Percentiles rank a stretch among this genome's conserved stretches.
These are phyloP conservation scores for Hiodon alosoides DNA, from an alignment of 2,113 vertebrate genomes.

Conservation along the genomic window DNA sequence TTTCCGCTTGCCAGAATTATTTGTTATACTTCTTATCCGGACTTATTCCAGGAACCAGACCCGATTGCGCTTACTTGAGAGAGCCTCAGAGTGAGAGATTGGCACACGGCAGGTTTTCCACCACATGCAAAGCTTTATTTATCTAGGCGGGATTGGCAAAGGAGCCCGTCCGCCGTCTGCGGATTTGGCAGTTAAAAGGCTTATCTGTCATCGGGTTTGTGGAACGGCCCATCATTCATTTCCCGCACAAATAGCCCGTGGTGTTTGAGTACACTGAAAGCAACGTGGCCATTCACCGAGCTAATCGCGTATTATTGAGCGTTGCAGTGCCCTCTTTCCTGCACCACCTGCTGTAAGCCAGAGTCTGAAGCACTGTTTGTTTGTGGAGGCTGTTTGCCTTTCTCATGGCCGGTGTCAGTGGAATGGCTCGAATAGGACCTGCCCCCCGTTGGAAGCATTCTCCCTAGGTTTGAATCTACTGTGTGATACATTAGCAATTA, in stretches of 20 bases:
- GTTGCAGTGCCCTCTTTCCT: slow-evolving; percentile 2
- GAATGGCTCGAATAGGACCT: not conserved
- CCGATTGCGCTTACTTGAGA: too few relatives aligned
- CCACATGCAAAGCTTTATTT: not conserved
- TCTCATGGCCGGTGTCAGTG: slow-evolving; percentile 2
- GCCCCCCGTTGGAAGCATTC: not conserved
- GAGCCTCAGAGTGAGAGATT: too few relatives aligned
- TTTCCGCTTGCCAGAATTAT: too few relatives aligned
- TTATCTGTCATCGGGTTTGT: not conserved
- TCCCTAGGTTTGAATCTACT: too few relatives aligned
- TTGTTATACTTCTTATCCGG: too few relatives aligned
- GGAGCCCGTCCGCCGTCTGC: not conserved
- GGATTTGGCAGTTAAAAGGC: not conserved
- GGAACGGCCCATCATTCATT: not conserved
- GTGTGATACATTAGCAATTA: too few relatives aligned
- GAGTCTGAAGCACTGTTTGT: not conserved
- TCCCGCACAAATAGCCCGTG: slow-evolving; percentile 8
- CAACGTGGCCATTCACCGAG: not conserved
- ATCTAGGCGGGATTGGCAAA: slow-evolving; percentile 8
- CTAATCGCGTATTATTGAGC: not conserved
- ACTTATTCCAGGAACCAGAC: too few relatives aligned
- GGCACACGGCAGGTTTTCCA: too few relatives aligned
- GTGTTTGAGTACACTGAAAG: slow-evolving; percentile 10
- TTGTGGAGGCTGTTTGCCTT: slow-evolving; percentile 1
- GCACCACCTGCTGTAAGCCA: too few relatives aligned